Conservation (phyloP, 2,797 vertebrate species). For the Eptatretus atami region DNA sequence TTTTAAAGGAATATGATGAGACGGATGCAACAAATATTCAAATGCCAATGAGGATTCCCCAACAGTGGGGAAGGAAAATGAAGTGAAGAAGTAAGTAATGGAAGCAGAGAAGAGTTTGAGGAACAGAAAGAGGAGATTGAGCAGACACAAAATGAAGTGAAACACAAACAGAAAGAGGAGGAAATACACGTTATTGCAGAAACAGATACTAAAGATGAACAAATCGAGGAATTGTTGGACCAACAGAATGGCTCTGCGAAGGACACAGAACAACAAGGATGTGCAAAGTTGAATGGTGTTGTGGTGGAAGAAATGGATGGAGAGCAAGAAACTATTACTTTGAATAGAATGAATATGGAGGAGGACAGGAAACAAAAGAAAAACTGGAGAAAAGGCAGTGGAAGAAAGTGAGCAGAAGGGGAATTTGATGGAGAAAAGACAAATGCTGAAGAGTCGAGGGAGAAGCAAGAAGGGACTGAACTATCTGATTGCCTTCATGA, state of each 20-base stretch:
- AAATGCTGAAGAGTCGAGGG: background rate
- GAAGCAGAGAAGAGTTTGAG: background rate
- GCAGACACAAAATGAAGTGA: background rate
- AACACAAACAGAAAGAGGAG: background rate
- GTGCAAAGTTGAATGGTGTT: no score
- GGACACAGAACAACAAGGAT: no score
- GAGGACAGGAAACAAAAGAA: no score
- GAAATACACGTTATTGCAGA: background rate
- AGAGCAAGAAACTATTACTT: no score
- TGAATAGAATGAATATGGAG: no score
- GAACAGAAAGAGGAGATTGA: background rate
- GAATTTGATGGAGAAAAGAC: background rate
- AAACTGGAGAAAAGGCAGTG: background rate
- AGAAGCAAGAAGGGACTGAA: background rate
- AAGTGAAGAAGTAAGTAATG: no score
- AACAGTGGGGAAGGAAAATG: no score
- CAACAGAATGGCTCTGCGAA: no score
- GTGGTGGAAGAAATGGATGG: no score
- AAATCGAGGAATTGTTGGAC: no score
- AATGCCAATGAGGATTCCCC: no score
- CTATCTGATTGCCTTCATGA: background rate
- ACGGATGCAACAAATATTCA: background rate
- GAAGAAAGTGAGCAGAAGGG: background rate
- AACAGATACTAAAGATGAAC: no score
- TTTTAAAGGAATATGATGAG: background rate